Base-by-base conservation (phyloP, 2,113 vertebrate species). In the Dendropsophus ebraccatus region DNA sequence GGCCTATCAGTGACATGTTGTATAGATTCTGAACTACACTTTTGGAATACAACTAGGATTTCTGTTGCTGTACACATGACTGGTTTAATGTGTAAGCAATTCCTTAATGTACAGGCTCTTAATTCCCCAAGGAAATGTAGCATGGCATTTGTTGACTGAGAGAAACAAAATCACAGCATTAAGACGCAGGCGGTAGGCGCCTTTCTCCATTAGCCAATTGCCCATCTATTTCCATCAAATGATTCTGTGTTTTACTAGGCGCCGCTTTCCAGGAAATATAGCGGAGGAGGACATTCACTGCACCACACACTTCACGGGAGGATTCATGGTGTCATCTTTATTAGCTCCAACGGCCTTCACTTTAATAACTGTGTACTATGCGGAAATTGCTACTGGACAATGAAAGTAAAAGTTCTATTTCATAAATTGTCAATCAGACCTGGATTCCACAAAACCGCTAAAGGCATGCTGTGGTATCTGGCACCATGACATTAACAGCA, bases 161-260 rank as follows among this genome's bases (percentile, higher is more conserved):
- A 80, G 6, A 56, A 78, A 12, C 50, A 78, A 35, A 56, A 32
- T 78, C 19, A 35, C 50, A 60, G 37, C 77, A 80, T 62, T 41
- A 79, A 58, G 35, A n/a, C 58, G 62, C 32, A n/a, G 19, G 32
- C 17, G 16, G 32, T 17, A 45, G 77, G 35, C 23, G 54, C 35
- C 76, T 37, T 58, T 45, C 21, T 80, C 35, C 54, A 62, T 80
- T 80, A 80, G 77, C 21, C 77, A 62, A 62, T 62, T 80, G 37
- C 37, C 54, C n/a, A 45, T 17, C n/a, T 41, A 28, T 80, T 45
- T 41, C 56, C 56, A 45, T 62, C 16, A 79, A 79, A 58, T 23
- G 25, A 79, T 79, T 23, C 16, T 13, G 8, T 3, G 54, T 60
- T 80, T 80, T 60, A 79, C 32, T 35, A 79, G 9, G 28, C 30